Base-by-base conservation (phyloP, 2,797 vertebrate genomes). In the Rhynchotus rufescens region DNA sequence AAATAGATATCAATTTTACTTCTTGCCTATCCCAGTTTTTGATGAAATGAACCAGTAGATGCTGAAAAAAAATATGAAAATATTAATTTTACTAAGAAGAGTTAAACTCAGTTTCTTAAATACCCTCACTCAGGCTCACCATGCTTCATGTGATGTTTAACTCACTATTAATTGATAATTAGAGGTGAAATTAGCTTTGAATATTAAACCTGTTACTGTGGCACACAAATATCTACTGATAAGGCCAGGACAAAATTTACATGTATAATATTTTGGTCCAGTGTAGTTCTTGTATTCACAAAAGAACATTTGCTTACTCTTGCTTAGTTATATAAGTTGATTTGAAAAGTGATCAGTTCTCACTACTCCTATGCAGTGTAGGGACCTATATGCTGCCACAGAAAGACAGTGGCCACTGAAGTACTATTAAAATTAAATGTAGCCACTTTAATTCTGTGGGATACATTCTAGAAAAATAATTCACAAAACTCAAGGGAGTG, bases 401-500 rank as follows among this genome's bases (percentile, higher is more conserved):
- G 47, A 82, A 77, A 74, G 10, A 51, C 0, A 0, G 20, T 60
- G 26, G 5, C 12, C 71, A n/a, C 22, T 69, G 12, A 5, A 5
- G 8, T n/a, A 56, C 5, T 11, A 20, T 34, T 61, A 52, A 74
- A 82, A 83, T 76, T 81, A 65, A 86, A 82, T 80, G 82, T n/a
- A 75, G 2, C 3, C 42, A 15, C 56, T 65, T 89, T 44, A 84
- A 64, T 69, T 36, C 15, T 52, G 16, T 76, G 65, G 44, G 38
- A 60, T 64, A 66, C 12, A 61, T 78, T 75, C 61, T 80, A 57
- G 62, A 62, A 47, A 74, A 85, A 88, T 72, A 38, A 84, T 56
- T 61, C 45, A 45, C 26, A 86, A 83, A 93, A 72, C 36, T 90
- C 66, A 66, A 52, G 44, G 28, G 78, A 76, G 15, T 78, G 56